A percentile compares a stretch with the other conserved stretches of the same genome.
phyloP scores from a whole-genome alignment of 2,797 vertebrate genomes.

The Neosilurus hyrtlii region DNA sequence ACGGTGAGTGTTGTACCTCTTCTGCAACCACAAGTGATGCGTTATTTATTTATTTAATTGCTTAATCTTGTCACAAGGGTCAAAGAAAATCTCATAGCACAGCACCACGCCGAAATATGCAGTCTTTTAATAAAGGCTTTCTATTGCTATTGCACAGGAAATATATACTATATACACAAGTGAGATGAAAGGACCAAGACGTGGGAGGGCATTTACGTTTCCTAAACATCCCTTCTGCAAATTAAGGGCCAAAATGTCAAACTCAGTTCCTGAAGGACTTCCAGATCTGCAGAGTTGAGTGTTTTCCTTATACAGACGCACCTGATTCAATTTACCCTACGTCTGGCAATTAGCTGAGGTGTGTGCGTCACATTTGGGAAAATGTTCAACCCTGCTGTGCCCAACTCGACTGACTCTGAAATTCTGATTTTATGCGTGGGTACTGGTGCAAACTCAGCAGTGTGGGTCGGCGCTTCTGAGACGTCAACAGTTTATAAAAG shows the following conservation, averaged over 20 bases:
- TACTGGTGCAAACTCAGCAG: constrained; percentile 34
- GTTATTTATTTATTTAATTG: neutral
- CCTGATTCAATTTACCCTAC: constrained; percentile 31
- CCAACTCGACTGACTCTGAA: constrained; percentile 22
- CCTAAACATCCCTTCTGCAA: constrained; percentile 33
- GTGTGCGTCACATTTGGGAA: constrained; percentile 13
- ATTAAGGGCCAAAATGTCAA: constrained; percentile 21
- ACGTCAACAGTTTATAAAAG: constrained; percentile 28
- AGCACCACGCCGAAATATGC: constrained; percentile 10
- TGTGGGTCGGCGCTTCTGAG: constrained; percentile 18
- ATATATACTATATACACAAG: constrained; percentile 2
- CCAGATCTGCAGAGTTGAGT: constrained; percentile 29
- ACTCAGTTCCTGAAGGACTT: constrained; percentile 26
- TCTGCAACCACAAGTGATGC: neutral
- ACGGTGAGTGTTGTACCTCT: neutral
- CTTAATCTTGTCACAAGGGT: constrained; percentile 12
- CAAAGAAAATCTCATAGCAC: constrained; percentile 15
- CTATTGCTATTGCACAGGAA: constrained; percentile 7
- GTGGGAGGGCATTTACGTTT: constrained; percentile 16
- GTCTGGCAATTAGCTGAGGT: constrained; percentile 36
- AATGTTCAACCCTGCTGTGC: constrained; percentile 14
- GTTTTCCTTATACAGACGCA: constrained; percentile 2
- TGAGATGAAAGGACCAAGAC: constrained; percentile 8
- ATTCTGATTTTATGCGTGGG: constrained; percentile 18
- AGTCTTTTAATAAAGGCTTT: constrained; percentile 11